A percentile compares a stretch with the other conserved stretches of the same genome.
These are phyloP conservation scores for Holacanthella duospinosa DNA, from an alignment of 2,888 invertebrate species.

Conservation along the genomic window DNA sequence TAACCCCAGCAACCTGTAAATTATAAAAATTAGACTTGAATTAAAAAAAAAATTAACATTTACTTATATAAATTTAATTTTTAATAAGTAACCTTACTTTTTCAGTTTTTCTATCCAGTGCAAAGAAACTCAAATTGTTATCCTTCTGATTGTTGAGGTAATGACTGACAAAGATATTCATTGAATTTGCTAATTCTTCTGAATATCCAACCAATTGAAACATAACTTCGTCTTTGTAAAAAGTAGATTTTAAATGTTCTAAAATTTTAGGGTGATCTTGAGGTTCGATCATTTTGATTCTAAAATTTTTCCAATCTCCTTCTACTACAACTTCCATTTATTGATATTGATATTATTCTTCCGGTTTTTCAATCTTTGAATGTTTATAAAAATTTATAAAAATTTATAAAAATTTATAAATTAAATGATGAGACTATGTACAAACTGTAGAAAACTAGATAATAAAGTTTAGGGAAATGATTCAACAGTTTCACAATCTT, in stretches of 20 bases:
- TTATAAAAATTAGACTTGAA: too few relatives aligned
- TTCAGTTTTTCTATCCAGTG: not conserved
- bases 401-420: too few relatives aligned
- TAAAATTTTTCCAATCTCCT: conserved; percentile 14
- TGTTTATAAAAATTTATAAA: too few relatives aligned
- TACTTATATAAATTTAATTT: not conserved
- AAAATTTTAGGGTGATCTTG: conserved; percentile 12
- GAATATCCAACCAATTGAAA: not conserved
- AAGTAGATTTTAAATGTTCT: conserved; percentile 9
- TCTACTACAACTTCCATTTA: too few relatives aligned
- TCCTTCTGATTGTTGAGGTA: not conserved
- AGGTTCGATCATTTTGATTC: conserved; percentile 9
- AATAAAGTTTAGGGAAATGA: too few relatives aligned
- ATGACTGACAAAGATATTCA: not conserved
- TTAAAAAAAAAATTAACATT: too few relatives aligned
- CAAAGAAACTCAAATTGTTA: conserved; percentile 1
- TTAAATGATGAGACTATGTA: too few relatives aligned
- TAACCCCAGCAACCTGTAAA: conserved; percentile 10
- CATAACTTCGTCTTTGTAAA: not conserved
- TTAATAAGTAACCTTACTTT: not conserved
- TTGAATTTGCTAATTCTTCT: not conserved
- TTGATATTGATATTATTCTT: too few relatives aligned
- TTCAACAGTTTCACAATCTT: too few relatives aligned
- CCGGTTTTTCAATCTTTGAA: too few relatives aligned
- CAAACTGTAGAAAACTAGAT: too few relatives aligned